Percentiles rank a stretch among this genome's conserved stretches.
These are phyloP conservation scores for Balaeniceps rex DNA, from an alignment of 2,113 vertebrate genomes.

Conservation along the genomic window DNA sequence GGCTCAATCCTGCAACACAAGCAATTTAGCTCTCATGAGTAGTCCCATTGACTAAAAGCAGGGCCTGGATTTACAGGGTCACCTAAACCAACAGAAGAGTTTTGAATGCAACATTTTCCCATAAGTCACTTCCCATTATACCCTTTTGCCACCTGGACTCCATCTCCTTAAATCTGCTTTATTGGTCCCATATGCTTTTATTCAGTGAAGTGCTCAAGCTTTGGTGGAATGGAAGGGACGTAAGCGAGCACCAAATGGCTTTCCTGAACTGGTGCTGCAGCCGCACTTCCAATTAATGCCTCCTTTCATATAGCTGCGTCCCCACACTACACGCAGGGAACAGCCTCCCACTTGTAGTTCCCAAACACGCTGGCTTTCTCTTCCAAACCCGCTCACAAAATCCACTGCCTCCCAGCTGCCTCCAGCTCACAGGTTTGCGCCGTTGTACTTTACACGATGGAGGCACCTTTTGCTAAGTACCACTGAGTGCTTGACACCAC, in stretches of 20 bases:
- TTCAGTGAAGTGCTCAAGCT: not conserved
- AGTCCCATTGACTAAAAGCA: constrained; percentile 47
- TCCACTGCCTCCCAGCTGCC: not conserved
- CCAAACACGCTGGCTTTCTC: not conserved
- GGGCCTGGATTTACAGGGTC: constrained; percentile 50
- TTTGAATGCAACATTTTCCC: constrained; percentile 54
- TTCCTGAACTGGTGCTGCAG: not conserved
- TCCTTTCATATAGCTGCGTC: constrained; percentile 13
- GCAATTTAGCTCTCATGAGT: constrained; percentile 51
- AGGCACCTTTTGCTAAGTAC: not conserved
- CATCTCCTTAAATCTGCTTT: constrained; percentile 47
- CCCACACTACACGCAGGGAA: not conserved
- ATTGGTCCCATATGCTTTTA: constrained; percentile 55
- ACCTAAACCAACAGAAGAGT: constrained; percentile 62
- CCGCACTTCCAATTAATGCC: not conserved
- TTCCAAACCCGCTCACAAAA: not conserved
- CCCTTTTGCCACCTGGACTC: constrained; percentile 57
- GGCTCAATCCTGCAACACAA: constrained; percentile 8
- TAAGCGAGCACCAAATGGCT: not conserved
- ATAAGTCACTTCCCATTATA: constrained; percentile 63
- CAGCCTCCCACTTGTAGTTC: constrained; percentile 35
- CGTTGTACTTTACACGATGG: fast-evolving
- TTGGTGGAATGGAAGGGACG: constrained; percentile 24
- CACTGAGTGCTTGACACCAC: fast-evolving
- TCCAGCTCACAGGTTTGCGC: not conserved